Percentiles rank a stretch among this genome's conserved stretches.
Conservation (phyloP, 2,888 invertebrate species). For the Pyralis farinalis region DNA sequence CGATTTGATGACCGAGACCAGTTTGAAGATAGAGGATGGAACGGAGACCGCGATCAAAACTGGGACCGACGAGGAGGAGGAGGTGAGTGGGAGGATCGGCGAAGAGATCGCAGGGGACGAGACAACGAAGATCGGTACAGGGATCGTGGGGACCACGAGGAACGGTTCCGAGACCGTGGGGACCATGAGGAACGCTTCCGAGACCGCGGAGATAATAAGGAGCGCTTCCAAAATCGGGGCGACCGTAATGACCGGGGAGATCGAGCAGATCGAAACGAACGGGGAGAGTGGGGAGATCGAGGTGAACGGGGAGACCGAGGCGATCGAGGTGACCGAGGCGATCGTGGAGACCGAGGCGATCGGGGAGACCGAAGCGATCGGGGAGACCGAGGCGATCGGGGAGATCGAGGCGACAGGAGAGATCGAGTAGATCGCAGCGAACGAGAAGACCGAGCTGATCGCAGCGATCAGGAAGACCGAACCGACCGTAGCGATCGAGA, state of each 20-base stretch:
- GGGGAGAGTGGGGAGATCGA: neutral
- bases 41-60: conserved; percentile 39
- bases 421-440: neutral
- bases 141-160: neutral
- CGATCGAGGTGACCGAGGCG: conserved; percentile 6
- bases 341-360: conserved; percentile 23
- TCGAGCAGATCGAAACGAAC: neutral
- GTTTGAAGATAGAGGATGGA: conserved; percentile 54
- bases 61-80: conserved; percentile 41
- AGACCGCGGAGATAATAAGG: conserved; percentile 20
- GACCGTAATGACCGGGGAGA: neutral
- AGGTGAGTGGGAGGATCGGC: conserved; percentile 81
- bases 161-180: conserved; percentile 26
- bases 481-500: conserved; percentile 21
- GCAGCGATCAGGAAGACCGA: conserved; percentile 14
- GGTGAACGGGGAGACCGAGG: neutral
- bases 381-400: neutral
- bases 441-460: neutral
- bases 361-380: conserved; percentile 10
- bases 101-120: conserved; percentile 54
- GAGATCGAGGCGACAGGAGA: neutral
- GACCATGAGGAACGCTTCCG: conserved; percentile 17
- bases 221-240: neutral
- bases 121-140: neutral
- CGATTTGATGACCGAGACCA: conserved; percentile 65